Evolutionary conservation across 2,113 vertebrate species (phyloP).

Genomic region (Chloroceryle aenea): DNA sequence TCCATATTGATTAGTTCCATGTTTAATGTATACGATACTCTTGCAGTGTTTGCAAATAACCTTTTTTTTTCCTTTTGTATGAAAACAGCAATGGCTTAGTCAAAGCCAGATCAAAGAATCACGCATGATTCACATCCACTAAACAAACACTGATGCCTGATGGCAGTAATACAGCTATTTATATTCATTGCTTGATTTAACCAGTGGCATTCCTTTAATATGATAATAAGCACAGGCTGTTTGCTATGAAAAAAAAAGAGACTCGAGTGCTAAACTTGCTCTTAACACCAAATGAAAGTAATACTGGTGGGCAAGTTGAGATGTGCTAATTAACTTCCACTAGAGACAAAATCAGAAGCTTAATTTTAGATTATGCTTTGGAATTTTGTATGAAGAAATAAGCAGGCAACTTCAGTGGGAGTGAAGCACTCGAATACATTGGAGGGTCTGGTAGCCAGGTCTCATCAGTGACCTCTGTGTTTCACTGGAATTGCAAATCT

Average conservation of each 20-base stretch:
- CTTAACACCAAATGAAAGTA: constrained; percentile 79
- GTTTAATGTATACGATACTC: constrained; percentile 79
- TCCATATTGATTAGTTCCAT: constrained; percentile 80
- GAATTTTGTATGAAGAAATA: constrained; percentile 50
- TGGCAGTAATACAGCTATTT: constrained; percentile 87
- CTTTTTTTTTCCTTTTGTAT: constrained; percentile 69
- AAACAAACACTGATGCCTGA: constrained; percentile 84
- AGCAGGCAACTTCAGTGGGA: background rate
- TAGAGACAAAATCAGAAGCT: constrained; percentile 75
- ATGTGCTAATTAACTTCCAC: constrained; percentile 79
- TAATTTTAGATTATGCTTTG: constrained; percentile 76
- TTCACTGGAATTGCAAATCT: background rate
- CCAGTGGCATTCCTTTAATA: constrained; percentile 86
- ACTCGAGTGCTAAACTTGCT: constrained; percentile 73
- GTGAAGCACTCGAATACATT: background rate
- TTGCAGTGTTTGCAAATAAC: constrained; percentile 80
- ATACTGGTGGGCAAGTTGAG: constrained; percentile 77
- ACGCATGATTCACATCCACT: constrained; percentile 79
- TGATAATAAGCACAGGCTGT: constrained; percentile 84
- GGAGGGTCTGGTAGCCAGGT: background rate
- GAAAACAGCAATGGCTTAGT: constrained; percentile 79
- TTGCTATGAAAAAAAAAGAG: constrained; percentile 59
- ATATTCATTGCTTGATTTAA: constrained; percentile 86
- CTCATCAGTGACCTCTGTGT: background rate
- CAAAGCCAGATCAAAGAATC: constrained; percentile 81